A percentile compares a stretch with the other conserved stretches of the same genome.
phyloP scores from a whole-genome alignment of 2,888 invertebrate species.

The Orchesellides sinensis region DNA sequence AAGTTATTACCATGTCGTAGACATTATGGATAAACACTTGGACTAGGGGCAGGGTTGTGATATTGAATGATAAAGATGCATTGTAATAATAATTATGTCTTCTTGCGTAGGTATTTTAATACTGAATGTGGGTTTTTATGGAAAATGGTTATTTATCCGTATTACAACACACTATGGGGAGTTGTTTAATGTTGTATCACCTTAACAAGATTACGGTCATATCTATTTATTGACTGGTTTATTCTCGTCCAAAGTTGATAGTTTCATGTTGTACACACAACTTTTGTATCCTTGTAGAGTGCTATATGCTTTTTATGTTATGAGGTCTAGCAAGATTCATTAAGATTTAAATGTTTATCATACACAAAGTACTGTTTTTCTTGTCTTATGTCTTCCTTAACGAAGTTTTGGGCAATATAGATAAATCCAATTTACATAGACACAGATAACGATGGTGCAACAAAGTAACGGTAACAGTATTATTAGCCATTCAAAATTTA shows the following conservation, averaged over 20 bases:
- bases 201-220: constrained; percentile 27
- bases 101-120: neutral
- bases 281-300: too few species aligned
- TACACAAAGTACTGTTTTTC: neutral
- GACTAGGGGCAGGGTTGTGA: neutral
- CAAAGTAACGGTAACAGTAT: constrained; percentile 33
- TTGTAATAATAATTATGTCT: too few species aligned
- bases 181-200: constrained; percentile 32
- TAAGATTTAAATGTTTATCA: neutral
- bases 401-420: constrained; percentile 1
- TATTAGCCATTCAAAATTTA: constrained; percentile 45
- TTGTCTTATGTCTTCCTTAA: neutral
- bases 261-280: too few species aligned
- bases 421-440: neutral
- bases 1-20: neutral
- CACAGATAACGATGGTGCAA: constrained; percentile 32
- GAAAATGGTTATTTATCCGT: constrained; percentile 32
- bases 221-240: neutral
- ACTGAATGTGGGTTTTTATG: constrained; percentile 22
- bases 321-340: neutral
- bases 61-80: too few species aligned
- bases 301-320: neutral
- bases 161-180: constrained; percentile 19
- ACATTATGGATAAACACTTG: neutral
- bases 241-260: neutral